phyloP scores from a whole-genome alignment of 2,797 vertebrate genomes.

The Melopsittacus undulatus region DNA sequence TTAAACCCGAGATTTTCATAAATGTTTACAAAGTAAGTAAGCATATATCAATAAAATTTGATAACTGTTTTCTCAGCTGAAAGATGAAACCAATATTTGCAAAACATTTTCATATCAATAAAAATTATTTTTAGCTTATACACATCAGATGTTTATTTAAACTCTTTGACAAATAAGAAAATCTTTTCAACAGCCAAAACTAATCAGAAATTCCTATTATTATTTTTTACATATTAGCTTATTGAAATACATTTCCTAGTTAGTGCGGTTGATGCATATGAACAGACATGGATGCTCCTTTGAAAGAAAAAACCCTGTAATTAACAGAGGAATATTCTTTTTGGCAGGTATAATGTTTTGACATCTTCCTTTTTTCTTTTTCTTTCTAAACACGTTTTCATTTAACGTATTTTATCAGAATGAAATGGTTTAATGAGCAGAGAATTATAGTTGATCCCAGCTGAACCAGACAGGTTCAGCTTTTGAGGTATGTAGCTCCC shows the following conservation, averaged over 20 bases:
- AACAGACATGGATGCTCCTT: neutral
- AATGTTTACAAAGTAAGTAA: conserved; percentile 45
- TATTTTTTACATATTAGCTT: neutral
- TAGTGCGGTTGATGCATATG: neutral
- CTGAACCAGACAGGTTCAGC: conserved; percentile 16
- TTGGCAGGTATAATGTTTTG: conserved; percentile 48
- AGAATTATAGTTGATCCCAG: conserved; percentile 62
- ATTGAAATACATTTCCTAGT: neutral
- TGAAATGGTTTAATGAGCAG: conserved; percentile 71
- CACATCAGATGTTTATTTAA: neutral
- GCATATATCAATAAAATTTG: conserved; percentile 10
- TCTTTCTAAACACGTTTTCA: conserved; percentile 38
- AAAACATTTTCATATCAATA: neutral
- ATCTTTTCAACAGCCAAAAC: neutral
- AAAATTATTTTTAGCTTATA: neutral
- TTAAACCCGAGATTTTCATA: conserved; percentile 21
- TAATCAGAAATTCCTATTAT: neutral
- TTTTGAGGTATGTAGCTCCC: conserved; percentile 13
- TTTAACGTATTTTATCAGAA: conserved; percentile 71
- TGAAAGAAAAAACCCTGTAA: conserved; percentile 45
- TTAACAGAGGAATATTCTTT: conserved; percentile 13
- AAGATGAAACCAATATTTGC: neutral
- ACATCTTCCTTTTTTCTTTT: conserved; percentile 3
- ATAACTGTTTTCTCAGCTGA: conserved; percentile 20
- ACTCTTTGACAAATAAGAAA: neutral